Percentiles rank a stretch among this genome's conserved stretches.
These are phyloP conservation scores for Falcaria lacertinaria DNA, from an alignment of 2,888 invertebrate species.

Conservation along the genomic window DNA sequence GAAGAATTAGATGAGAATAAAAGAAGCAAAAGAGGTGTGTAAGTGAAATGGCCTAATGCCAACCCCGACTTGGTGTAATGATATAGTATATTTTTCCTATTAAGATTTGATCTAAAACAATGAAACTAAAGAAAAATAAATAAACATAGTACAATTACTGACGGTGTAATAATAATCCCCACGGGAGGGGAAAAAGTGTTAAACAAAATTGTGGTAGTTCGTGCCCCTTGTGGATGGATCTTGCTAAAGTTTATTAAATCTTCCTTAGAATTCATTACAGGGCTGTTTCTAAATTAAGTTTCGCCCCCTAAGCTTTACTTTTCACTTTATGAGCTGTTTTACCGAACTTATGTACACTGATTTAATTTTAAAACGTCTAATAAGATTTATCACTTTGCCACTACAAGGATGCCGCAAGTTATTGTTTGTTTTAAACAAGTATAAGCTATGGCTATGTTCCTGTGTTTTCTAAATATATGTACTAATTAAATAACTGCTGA, in stretches of 20 bases:
- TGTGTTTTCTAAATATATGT: no score
- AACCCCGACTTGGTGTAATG: no score
- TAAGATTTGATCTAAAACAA: no score
- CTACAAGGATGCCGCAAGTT: background rate
- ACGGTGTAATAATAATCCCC: background rate
- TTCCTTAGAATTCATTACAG: conserved; percentile 61
- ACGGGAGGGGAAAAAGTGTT: conserved; percentile 27
- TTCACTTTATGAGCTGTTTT: conserved; percentile 48
- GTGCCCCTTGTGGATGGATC: conserved; percentile 34
- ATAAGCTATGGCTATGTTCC: no score
- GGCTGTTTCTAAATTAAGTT: conserved; percentile 58
- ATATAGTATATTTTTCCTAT: no score
- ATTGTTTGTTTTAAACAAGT: no score
- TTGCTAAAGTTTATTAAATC: conserved; percentile 55
- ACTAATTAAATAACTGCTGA: no score
- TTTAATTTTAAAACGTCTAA: conserved; percentile 44
- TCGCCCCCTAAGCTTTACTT: conserved; percentile 45
- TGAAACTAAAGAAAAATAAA: no score
- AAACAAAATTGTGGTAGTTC: conserved; percentile 37
- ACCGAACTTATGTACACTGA: conserved; percentile 33
- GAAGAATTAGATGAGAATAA: no score
- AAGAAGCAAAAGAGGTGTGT: no score
- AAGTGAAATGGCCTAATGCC: no score
- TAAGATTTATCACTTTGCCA: conserved; percentile 32
- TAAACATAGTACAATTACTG: no score